Percentiles rank a stretch among this genome's conserved stretches.
phyloP scores from a whole-genome alignment of 2,797 vertebrate species.

The Parambassis ranga region DNA sequence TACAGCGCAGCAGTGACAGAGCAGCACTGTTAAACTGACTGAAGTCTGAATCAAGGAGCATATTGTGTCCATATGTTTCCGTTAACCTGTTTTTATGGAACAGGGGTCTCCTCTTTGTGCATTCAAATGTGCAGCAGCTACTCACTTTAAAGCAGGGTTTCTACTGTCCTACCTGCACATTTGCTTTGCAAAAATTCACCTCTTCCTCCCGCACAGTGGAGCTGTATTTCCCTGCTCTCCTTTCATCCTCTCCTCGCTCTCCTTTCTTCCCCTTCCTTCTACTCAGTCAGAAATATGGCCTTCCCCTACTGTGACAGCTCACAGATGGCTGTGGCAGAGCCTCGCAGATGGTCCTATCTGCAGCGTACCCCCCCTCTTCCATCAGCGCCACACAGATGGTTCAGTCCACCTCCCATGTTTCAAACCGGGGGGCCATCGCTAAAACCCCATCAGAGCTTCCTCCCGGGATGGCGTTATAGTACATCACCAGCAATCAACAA shows the following conservation, averaged over 20 bases:
- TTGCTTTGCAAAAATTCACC: not conserved
- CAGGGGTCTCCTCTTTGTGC: no score
- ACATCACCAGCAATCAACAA: constrained; percentile 21
- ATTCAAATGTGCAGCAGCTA: not conserved
- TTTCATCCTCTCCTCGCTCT: constrained; percentile 9
- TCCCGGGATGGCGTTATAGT: constrained; percentile 37
- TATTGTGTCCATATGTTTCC: not conserved
- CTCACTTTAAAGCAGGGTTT: not conserved
- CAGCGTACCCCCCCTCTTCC: constrained; percentile 46
- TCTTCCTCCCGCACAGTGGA: not conserved
- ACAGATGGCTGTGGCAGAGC: constrained; percentile 72
- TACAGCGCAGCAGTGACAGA: constrained; percentile 28
- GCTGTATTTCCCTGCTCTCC: not conserved
- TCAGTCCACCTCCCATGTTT: constrained; percentile 70
- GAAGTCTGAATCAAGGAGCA: not conserved
- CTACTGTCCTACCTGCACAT: not conserved
- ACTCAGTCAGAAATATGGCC: constrained; percentile 63
- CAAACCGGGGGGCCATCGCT: constrained; percentile 62
- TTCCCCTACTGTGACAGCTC: constrained; percentile 69
- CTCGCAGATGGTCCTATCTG: constrained; percentile 73
- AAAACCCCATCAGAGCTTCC: constrained; percentile 56
- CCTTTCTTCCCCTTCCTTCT: constrained; percentile 27
- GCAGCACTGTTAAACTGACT: not conserved
- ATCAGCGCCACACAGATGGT: constrained; percentile 71
- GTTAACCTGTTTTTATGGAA: constrained; percentile 28